phyloP scores from a whole-genome alignment of 2,113 vertebrate species.

The Ageneiosus marmoratus region DNA sequence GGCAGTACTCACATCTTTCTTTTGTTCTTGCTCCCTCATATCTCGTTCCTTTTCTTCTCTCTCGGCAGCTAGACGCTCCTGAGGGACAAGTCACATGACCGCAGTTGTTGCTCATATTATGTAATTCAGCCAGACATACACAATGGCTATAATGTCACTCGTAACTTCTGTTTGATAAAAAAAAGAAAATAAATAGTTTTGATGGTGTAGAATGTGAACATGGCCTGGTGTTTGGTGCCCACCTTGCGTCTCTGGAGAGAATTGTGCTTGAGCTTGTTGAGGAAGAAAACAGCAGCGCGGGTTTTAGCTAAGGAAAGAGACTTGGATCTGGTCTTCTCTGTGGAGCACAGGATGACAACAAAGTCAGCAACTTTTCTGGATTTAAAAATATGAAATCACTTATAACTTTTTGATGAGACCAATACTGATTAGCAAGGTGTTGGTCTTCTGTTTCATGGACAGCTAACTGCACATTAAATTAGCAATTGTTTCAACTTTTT shows the following conservation, averaged over 20 bases:
- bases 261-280: constrained; percentile 87
- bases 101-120: constrained; percentile 39
- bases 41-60: constrained; percentile 45
- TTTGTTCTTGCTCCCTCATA: constrained; percentile 67
- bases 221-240: constrained; percentile 1
- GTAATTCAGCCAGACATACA: constrained; percentile 41
- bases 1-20: constrained; percentile 38
- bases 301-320: constrained; percentile 59
- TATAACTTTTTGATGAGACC: background rate
- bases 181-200: background rate
- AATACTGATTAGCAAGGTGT: background rate
- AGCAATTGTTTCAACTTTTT: too few species aligned
- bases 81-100: constrained; percentile 51
- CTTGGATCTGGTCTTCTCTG: constrained; percentile 53
- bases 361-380: background rate
- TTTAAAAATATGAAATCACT: background rate
- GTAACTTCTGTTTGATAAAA: background rate
- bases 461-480: background rate
- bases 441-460: background rate
- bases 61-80: constrained; percentile 65
- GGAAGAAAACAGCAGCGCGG: constrained; percentile 81
- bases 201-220: constrained; percentile 43
- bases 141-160: constrained; percentile 24
- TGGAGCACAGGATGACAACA: background rate
- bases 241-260: constrained; percentile 79